These are phyloP conservation scores for Leptocoma aspasia DNA, from an alignment of 2,113 vertebrate species.

Conservation along the genomic window DNA sequence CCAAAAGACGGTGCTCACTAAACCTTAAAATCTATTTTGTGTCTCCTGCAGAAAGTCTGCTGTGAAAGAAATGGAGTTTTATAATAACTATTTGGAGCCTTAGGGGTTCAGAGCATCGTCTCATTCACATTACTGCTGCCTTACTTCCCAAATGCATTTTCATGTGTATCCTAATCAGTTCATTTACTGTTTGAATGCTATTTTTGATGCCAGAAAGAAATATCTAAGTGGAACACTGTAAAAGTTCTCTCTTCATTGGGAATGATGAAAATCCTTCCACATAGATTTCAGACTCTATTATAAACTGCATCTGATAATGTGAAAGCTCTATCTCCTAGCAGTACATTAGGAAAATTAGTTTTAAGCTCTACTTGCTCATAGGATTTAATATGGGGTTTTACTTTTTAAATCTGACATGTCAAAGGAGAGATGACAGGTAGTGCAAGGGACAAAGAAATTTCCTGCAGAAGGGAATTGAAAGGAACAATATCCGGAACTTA, in stretches of 20 bases:
- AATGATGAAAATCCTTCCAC: constrained; percentile 28
- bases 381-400: neutral
- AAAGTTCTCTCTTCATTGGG: neutral
- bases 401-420: neutral
- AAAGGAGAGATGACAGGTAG: neutral
- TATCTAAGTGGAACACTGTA: neutral
- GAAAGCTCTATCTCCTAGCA: neutral
- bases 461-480: neutral
- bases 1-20: neutral
- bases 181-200: constrained; percentile 12
- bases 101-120: neutral
- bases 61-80: constrained; percentile 28
- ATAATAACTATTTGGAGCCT: constrained; percentile 3
- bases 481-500: neutral
- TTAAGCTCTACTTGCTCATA: neutral
- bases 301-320: neutral
- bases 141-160: constrained; percentile 5
- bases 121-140: neutral
- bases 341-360: neutral
- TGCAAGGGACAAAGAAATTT: neutral
- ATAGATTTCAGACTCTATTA: neutral
- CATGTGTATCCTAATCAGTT: neutral
- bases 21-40: constrained; percentile 10
- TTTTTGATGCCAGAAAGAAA: neutral
- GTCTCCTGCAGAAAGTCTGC: constrained; percentile 19